Evolutionary conservation across 37 sponge, comb jelly and placozoan species (phyloP).

Genomic region (Aplysina aerophoba): DNA sequence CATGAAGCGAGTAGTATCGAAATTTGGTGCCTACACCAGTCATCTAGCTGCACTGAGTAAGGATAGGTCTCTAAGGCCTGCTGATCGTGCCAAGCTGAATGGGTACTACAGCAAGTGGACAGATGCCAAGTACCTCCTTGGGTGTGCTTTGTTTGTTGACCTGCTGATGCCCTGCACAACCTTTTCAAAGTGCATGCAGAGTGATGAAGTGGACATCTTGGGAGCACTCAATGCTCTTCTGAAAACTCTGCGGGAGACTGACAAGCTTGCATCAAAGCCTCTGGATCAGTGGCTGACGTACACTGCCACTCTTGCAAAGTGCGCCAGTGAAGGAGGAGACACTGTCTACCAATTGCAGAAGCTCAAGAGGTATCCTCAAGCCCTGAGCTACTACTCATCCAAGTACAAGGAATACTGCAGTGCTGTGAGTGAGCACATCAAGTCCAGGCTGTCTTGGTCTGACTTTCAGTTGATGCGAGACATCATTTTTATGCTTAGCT

Average conservation of each 20-base stretch:
- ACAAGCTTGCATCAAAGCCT: slow-evolving; percentile 59
- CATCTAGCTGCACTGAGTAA: slow-evolving; percentile 65
- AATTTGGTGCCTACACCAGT: slow-evolving; percentile 75
- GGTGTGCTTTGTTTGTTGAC: slow-evolving; percentile 80
- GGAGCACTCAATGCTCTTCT: slow-evolving; percentile 61
- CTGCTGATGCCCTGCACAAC: slow-evolving; percentile 65
- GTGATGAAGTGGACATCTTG: slow-evolving; percentile 61
- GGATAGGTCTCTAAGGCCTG: slow-evolving; percentile 45
- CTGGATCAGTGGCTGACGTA: slow-evolving; percentile 64
- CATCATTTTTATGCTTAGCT: slow-evolving; percentile 59
- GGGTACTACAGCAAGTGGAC: slow-evolving; percentile 58
- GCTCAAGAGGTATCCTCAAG: slow-evolving; percentile 43
- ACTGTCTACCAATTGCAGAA: slow-evolving; percentile 56
- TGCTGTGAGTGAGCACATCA: slow-evolving; percentile 60
- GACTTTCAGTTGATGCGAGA: slow-evolving; percentile 66
- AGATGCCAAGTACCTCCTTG: slow-evolving; percentile 71
- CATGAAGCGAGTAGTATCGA: slow-evolving; percentile 74
- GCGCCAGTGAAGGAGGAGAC: slow-evolving; percentile 44
- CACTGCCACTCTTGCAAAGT: slow-evolving; percentile 57
- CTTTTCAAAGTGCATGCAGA: slow-evolving; percentile 69
- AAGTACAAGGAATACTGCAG: slow-evolving; percentile 62
- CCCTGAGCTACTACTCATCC: slow-evolving; percentile 42
- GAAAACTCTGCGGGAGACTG: slow-evolving; percentile 57
- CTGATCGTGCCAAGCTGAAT: slow-evolving; percentile 68
- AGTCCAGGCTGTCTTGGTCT: slow-evolving; percentile 75